A percentile compares a stretch with the other conserved stretches of the same genome.
phyloP scores from a whole-genome alignment of 2,113 vertebrate genomes.

The Melospiza melodia region DNA sequence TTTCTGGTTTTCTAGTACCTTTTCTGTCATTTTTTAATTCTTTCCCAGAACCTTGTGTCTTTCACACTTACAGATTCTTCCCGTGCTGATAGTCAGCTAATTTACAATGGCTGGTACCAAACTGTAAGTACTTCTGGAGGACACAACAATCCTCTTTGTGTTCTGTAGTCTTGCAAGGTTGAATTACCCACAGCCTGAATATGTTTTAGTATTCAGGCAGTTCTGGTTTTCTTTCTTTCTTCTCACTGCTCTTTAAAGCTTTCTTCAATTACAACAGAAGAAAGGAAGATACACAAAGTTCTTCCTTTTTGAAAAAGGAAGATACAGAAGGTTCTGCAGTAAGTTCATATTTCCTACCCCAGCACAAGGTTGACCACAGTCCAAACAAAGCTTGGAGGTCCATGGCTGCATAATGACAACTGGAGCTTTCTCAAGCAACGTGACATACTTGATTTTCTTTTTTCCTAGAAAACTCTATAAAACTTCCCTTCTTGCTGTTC shows the following conservation, averaged over 20 bases:
- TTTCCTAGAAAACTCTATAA: neutral
- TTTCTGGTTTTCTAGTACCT: neutral
- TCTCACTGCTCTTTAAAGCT: neutral
- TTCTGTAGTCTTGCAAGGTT: neutral
- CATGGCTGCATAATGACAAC: neutral
- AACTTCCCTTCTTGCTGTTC: neutral
- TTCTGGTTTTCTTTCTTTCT: neutral
- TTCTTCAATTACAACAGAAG: neutral
- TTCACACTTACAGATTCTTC: neutral
- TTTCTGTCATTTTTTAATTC: neutral
- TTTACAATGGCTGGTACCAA: neutral
- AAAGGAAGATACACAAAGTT: neutral
- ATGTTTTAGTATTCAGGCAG: neutral
- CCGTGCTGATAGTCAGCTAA: neutral
- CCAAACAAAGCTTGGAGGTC: neutral
- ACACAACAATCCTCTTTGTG: neutral
- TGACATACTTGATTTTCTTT: neutral
- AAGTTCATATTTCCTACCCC: neutral
- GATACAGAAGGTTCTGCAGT: neutral
- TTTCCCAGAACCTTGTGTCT: conserved; percentile 4
- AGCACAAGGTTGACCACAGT: neutral
- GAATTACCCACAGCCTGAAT: neutral
- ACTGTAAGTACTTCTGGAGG: neutral
- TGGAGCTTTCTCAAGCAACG: neutral
- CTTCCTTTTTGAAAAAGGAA: neutral